Percentiles rank a stretch among this genome's conserved stretches.
phyloP scores from a whole-genome alignment of 2,113 vertebrate species.

The Saccopteryx bilineata region DNA sequence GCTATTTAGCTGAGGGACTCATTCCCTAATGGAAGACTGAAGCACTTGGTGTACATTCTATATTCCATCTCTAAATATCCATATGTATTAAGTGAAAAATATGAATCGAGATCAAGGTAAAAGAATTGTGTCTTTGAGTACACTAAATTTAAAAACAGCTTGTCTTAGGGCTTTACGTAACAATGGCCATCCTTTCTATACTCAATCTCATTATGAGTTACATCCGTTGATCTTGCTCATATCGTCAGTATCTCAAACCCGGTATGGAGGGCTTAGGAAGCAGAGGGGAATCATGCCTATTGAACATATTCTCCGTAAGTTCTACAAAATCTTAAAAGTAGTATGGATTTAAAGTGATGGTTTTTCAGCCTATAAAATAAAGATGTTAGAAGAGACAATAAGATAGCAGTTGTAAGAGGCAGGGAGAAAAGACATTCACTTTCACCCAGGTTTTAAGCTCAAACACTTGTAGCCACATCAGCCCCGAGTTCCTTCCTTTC shows the following conservation, averaged over 20 bases:
- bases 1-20: not conserved
- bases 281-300: not conserved
- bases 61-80: not conserved
- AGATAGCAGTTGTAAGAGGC: not conserved
- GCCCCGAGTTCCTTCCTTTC: not conserved
- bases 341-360: not conserved
- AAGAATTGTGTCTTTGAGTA: not conserved
- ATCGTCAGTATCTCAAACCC: not conserved
- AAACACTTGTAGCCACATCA: not conserved
- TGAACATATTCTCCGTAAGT: not conserved
- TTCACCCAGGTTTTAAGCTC: not conserved
- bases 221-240: not conserved
- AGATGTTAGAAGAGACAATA: not conserved
- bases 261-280: not conserved
- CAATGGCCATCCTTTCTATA: not conserved
- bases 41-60: not conserved
- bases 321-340: not conserved
- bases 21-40: not conserved
- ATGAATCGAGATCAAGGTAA: not conserved
- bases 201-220: not conserved
- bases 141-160: not conserved
- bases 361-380: not conserved
- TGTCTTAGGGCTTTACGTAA: not conserved
- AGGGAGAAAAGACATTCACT: not conserved
- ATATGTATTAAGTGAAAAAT: not conserved